Conservation (phyloP, 2,888 invertebrate genomes). For the Hermaeophaga mercurialis region DNA sequence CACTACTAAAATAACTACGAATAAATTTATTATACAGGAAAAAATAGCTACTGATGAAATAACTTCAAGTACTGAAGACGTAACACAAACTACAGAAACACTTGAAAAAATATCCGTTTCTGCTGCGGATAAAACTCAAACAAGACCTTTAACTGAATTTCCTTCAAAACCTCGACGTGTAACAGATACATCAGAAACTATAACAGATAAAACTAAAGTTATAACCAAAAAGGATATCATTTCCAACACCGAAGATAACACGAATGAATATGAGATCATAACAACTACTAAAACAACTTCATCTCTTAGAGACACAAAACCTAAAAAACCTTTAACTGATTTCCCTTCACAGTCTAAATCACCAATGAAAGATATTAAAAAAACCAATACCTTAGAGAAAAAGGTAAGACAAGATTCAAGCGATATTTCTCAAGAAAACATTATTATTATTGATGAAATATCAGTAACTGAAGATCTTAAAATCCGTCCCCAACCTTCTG, state of each 20-base stretch:
- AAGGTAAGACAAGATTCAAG: too few species aligned
- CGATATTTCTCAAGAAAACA: too few species aligned
- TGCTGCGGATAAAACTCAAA: background rate
- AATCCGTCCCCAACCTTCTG: conserved; percentile 28
- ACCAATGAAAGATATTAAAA: background rate
- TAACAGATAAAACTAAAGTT: background rate
- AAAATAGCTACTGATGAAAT: background rate
- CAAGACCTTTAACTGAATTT: background rate
- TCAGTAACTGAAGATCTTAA: too few species aligned
- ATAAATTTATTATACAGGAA: background rate
- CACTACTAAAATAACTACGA: too few species aligned
- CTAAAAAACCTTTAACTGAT: background rate
- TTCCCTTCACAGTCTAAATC: background rate
- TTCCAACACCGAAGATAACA: background rate
- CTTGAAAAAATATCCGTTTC: too few species aligned
- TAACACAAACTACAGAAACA: conserved; percentile 5
- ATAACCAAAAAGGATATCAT: background rate
- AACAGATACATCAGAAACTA: background rate
- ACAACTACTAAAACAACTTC: background rate
- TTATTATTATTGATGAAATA: too few species aligned
- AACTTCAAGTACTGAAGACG: background rate
- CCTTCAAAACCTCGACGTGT: background rate
- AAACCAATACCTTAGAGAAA: too few species aligned
- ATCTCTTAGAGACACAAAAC: background rate
- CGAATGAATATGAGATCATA: background rate